Conservation (phyloP, 2,888 invertebrate genomes). For the Lacanobia wlatinum region DNA sequence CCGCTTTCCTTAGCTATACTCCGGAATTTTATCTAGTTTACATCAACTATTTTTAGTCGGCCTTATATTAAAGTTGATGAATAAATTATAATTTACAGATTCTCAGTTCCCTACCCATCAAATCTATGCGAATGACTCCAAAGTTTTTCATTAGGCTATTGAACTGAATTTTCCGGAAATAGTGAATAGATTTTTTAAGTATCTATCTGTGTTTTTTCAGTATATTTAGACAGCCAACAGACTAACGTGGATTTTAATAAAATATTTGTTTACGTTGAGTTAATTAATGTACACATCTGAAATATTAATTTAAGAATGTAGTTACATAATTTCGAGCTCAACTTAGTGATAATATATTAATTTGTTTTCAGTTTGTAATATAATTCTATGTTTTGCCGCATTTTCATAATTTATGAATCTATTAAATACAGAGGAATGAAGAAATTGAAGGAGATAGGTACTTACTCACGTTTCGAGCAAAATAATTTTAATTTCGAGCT, state of each 20-base stretch:
- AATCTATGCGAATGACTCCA: conserved; percentile 31
- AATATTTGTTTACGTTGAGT: conserved; percentile 10
- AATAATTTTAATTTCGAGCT: neutral
- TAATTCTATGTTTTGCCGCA: neutral
- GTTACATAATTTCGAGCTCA: neutral
- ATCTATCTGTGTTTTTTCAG: neutral
- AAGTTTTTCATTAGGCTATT: conserved; percentile 60
- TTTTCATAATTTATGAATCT: neutral
- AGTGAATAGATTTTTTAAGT: conserved; percentile 15
- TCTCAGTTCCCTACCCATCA: conserved; percentile 23
- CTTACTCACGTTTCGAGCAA: neutral
- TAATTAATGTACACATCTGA: conserved; percentile 1
- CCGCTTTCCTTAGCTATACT: conserved; percentile 74
- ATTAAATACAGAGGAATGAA: neutral
- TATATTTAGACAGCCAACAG: neutral
- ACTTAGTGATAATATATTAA: neutral
- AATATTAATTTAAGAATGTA: conserved; percentile 4
- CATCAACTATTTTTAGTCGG: conserved; percentile 81
- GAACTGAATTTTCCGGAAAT: conserved; percentile 62
- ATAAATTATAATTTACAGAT: conserved; percentile 67
- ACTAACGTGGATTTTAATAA: neutral
- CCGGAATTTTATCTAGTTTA: conserved; percentile 84
- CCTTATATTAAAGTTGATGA: conserved; percentile 77
- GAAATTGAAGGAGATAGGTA: neutral
- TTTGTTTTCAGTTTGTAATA: conserved; percentile 11